Conservation (phyloP, 2,113 vertebrate species). For the Lepidothrix coronata region DNA sequence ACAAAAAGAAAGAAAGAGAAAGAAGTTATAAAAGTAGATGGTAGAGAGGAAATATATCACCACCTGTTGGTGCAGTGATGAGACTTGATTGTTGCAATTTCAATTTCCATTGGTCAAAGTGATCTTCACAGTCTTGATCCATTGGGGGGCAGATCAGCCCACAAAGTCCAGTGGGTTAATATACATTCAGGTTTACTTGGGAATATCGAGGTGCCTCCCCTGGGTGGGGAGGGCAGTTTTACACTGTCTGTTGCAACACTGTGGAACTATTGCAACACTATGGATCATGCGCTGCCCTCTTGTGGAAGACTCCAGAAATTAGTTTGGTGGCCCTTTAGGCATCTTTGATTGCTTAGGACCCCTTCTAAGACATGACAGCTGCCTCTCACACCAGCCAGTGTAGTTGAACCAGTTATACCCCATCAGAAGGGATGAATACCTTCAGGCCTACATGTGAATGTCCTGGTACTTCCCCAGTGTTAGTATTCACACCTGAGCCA, state of each 20-base stretch:
- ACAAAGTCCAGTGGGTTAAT: not conserved
- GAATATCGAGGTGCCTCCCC: not conserved
- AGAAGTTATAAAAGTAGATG: not conserved
- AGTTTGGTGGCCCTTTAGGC: not conserved
- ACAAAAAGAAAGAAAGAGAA: not conserved
- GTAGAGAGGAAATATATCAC: not conserved
- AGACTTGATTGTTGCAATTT: not conserved
- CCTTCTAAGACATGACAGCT: not conserved
- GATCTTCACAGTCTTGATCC: not conserved
- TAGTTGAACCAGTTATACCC: not conserved
- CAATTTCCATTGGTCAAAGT: not conserved
- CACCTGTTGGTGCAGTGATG: not conserved
- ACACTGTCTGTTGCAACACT: not conserved
- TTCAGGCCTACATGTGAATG: not conserved
- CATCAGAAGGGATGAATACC: not conserved
- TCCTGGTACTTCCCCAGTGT: not conserved
- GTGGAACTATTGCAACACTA: not conserved
- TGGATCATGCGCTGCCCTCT: not conserved
- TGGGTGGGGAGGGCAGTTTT: not conserved
- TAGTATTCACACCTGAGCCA: not conserved
- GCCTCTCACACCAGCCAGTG: not conserved
- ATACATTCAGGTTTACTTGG: not conserved
- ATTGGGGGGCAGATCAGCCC: rapidly evolving
- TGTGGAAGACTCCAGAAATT: not conserved
- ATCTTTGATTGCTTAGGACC: not conserved